phyloP scores from a whole-genome alignment of 2,113 vertebrate species.

The Entelurus aequoreus region DNA sequence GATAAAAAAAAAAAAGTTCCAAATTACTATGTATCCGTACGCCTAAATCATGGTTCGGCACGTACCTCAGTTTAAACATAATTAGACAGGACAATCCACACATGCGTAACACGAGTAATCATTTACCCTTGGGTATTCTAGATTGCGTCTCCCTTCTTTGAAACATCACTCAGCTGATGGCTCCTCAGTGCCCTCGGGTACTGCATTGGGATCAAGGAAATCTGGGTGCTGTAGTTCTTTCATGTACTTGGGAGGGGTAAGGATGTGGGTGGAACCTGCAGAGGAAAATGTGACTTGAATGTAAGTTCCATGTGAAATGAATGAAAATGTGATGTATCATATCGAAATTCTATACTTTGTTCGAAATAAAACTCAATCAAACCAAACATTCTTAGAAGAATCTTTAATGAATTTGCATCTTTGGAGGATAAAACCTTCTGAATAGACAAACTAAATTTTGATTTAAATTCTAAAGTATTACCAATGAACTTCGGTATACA shows the following conservation, averaged over 20 bases:
- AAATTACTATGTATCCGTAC: no score
- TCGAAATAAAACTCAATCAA: background rate
- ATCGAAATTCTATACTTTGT: no score
- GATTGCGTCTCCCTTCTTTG: background rate
- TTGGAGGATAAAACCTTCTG: constrained; percentile 4
- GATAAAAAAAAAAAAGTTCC: no score
- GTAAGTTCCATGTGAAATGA: background rate
- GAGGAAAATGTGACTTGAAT: constrained; percentile 57
- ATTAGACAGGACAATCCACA: no score
- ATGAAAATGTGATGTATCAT: no score
- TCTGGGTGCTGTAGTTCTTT: constrained; percentile 96
- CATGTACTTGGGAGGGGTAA: constrained; percentile 92
- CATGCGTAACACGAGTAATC: no score
- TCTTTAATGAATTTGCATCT: constrained; percentile 10
- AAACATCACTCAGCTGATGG: background rate
- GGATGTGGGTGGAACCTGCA: constrained; percentile 91
- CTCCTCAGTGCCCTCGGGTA: constrained; percentile 76
- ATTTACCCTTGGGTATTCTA: no score
- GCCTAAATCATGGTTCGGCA: no score
- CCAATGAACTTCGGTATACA: no score
- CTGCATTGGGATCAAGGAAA: constrained; percentile 91
- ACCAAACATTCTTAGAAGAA: background rate
- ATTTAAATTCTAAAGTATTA: no score
- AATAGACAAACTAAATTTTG: background rate
- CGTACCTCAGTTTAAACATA: no score